These are phyloP conservation scores for Idaea aversata DNA, from an alignment of 2,888 invertebrate genomes.

Conservation along the genomic window DNA sequence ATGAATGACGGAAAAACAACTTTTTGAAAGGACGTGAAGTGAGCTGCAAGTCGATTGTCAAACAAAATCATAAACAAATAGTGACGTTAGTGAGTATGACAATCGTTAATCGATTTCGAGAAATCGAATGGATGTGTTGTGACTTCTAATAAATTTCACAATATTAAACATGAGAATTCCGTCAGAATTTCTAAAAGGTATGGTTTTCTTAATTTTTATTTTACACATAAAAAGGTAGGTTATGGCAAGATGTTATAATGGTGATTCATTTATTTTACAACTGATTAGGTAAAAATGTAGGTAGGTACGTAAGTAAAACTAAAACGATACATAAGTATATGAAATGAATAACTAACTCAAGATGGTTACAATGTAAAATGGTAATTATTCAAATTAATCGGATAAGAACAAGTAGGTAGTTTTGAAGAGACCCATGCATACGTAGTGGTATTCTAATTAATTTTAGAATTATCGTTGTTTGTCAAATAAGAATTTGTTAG, in stretches of 20 bases:
- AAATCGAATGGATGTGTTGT: background rate
- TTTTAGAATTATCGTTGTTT: too few species aligned
- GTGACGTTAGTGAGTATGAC: background rate
- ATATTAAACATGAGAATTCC: too few species aligned
- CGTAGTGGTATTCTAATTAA: background rate
- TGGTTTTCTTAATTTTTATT: too few species aligned
- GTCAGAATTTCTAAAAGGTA: too few species aligned
- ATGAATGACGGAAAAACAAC: background rate
- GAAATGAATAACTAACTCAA: too few species aligned
- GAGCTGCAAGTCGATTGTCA: background rate
- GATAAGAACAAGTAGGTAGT: background rate
- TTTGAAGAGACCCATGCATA: background rate
- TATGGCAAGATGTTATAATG: too few species aligned
- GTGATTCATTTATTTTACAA: too few species aligned
- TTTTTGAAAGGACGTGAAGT: background rate
- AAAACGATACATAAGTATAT: too few species aligned
- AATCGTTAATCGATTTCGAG: background rate
- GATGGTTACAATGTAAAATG: background rate
- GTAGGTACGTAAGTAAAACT: too few species aligned
- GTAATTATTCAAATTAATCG: background rate
- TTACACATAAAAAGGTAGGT: too few species aligned
- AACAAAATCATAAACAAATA: background rate
- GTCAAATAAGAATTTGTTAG: too few species aligned
- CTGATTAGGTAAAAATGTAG: too few species aligned
- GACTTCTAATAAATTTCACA: background rate